phyloP scores from a whole-genome alignment of 2,888 invertebrate species.

The Parnassius apollo region DNA sequence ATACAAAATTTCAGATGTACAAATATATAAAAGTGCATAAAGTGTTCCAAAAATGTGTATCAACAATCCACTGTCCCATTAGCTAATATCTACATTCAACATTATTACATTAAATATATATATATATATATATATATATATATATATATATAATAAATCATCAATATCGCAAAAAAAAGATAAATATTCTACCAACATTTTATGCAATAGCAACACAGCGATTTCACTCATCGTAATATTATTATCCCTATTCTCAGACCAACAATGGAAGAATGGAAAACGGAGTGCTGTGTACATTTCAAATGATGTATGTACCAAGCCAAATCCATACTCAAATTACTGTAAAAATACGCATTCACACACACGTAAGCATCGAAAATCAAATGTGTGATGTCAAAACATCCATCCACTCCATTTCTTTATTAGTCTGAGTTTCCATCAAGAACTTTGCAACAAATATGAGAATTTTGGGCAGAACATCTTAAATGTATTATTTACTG shows the following conservation, averaged over 20 bases:
- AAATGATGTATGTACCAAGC: no score
- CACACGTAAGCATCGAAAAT: no score
- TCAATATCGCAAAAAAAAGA: conserved; percentile 45
- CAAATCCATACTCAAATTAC: no score
- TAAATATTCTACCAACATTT: conserved; percentile 28
- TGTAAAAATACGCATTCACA: no score
- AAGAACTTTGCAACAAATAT: conserved; percentile 20
- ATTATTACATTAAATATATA: conserved; percentile 27
- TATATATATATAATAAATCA: conserved; percentile 32
- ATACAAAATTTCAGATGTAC: conserved; percentile 67
- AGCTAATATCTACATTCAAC: conserved; percentile 41
- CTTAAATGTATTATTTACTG: not conserved
- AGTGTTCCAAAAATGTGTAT: conserved; percentile 76
- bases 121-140: no score
- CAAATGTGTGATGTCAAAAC: no score
- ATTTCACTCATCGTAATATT: conserved; percentile 12
- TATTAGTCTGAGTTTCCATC: not conserved
- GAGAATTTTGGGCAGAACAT: conserved; percentile 14
- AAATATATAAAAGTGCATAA: conserved; percentile 79
- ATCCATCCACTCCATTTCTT: no score
- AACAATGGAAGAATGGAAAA: no score
- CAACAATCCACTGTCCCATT: conserved; percentile 54
- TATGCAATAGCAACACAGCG: conserved; percentile 36
- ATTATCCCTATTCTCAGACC: no score
- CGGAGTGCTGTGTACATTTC: no score